Evolutionary conservation across 2,888 invertebrate genomes (phyloP).

Genomic region (Bugula neritina): DNA sequence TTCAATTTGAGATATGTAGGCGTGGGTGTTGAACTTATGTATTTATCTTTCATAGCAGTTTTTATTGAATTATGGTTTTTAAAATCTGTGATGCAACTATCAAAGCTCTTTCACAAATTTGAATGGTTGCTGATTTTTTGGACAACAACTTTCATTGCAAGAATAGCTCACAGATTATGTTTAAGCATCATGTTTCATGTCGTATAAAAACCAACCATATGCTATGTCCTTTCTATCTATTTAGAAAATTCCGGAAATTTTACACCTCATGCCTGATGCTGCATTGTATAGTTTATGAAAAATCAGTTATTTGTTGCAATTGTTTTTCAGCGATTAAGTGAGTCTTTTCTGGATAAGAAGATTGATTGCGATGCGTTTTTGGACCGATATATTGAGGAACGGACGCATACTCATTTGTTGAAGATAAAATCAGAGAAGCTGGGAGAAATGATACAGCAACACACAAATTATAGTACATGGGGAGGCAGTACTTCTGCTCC

Average conservation of each 20-base stretch:
- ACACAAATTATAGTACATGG: conserved; percentile 28
- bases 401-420: conserved; percentile 72
- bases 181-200: no score
- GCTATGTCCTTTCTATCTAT: not conserved
- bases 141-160: no score
- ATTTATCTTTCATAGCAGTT: no score
- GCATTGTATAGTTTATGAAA: not conserved
- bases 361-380: conserved; percentile 73
- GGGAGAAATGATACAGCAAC: conserved; percentile 57
- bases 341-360: conserved; percentile 70
- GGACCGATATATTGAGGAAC: conserved; percentile 70
- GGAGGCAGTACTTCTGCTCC: not conserved
- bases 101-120: no score
- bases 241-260: not conserved
- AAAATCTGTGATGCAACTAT: no score
- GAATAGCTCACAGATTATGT: no score
- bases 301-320: no score
- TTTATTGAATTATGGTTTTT: no score
- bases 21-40: no score
- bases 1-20: no score
- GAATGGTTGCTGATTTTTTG: no score
- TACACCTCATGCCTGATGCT: not conserved
- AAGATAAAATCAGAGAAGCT: conserved; percentile 91
- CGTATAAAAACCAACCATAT: no score
- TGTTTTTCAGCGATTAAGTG: conserved; percentile 61